These are phyloP conservation scores for Ectemnius continuus DNA, from an alignment of 2,888 invertebrate species.

Conservation along the genomic window DNA sequence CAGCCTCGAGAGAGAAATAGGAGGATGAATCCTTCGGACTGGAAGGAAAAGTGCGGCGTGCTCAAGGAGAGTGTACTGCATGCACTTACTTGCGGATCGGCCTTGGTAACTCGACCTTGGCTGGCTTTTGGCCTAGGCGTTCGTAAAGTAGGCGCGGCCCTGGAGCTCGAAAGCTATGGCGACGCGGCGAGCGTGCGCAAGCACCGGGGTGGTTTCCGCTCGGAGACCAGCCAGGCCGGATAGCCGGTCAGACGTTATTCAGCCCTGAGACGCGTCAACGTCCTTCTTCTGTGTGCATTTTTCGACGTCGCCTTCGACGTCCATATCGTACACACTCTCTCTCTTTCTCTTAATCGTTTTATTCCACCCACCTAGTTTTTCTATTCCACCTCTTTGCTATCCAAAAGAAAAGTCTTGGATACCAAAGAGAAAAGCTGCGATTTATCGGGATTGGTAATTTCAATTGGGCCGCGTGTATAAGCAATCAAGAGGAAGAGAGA, in stretches of 20 bases:
- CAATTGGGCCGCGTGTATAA: not conserved
- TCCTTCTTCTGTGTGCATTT: slow-evolving; percentile 38
- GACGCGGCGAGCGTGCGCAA: slow-evolving; percentile 67
- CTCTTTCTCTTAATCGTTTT: no score
- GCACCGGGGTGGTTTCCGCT: slow-evolving; percentile 60
- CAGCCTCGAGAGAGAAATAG: not conserved
- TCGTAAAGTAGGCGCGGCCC: slow-evolving; percentile 69
- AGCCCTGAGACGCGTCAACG: slow-evolving; percentile 58
- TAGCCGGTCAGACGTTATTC: slow-evolving; percentile 64
- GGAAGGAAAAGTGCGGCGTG: no score
- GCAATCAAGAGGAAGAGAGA: slow-evolving; percentile 30
- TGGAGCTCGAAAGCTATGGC: slow-evolving; percentile 58
- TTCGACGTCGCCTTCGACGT: slow-evolving; percentile 21
- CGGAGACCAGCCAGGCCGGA: slow-evolving; percentile 48
- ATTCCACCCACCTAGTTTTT: no score
- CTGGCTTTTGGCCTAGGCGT: slow-evolving; percentile 49
- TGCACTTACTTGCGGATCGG: slow-evolving; percentile 15
- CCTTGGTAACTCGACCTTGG: slow-evolving; percentile 51
- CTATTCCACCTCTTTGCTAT: no score
- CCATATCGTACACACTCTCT: slow-evolving; percentile 5
- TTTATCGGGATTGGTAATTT: not conserved
- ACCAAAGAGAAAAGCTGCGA: no score
- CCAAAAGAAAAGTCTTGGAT: no score
- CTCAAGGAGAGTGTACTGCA: no score
- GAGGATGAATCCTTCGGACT: no score